Base-by-base conservation (phyloP, 2,113 vertebrate species). In the Sigmodon hispidus region DNA sequence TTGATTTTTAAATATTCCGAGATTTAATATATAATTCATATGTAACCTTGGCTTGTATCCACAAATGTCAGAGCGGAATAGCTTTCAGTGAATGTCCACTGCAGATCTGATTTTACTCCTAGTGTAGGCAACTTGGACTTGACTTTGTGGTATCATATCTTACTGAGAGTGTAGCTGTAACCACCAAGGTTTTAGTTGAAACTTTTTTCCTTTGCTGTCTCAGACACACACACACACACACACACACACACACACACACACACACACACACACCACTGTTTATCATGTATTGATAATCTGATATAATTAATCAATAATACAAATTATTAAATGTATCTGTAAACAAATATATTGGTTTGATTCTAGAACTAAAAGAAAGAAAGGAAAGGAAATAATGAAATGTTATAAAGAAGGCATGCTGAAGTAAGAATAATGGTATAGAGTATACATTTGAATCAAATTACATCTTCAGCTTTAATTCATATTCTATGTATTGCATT, bases 1-100 rank as follows among this genome's bases (percentile, higher is more conserved):
- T 94, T 73, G 81, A 43, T 8, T 8, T 86, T 91, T 83, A 89
- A 89, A 72, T 81, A 72, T 69, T n/a, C 91, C 67, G 5, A 77
- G 48, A 72, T 59, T 61, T 55, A 91, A 67, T 65, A 1, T 21
- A 55, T 29, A 40, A 29, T 55, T 70, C 63, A 48, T 67, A 5
- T 61, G 5, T 79, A 59, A 5, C 40, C 43, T 89, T 93, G 31
- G 21, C 22, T 75, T 31, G 43, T 29, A 80, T 73, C 50, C 50
- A 70, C 9, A 80, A 75, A 85, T 65, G 24, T 59, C 89, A 93
- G 77, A 2, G 3, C 2, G 52, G 1, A 26, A 75, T 57, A 96
- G 29, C 24, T 83, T 86, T 96, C 50, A 94, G 50, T 13, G 12
- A 19, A 21, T n/a, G 36, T 52, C 63, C 34, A 52, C 4, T 8